phyloP scores from a whole-genome alignment of 2,113 vertebrate genomes.

The Carollia perspicillata region DNA sequence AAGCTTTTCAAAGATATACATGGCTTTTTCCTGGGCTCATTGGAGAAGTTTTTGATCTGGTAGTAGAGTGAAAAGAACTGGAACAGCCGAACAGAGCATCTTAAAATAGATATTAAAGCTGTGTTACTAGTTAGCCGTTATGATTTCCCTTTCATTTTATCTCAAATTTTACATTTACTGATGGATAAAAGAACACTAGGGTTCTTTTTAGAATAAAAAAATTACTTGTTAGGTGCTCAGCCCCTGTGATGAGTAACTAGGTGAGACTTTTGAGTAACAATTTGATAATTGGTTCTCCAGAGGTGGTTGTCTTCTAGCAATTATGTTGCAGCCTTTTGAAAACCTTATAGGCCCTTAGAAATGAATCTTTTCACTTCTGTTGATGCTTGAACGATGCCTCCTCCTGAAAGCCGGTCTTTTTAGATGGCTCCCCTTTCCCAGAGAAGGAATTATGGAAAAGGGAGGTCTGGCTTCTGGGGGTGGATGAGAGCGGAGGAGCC shows the following conservation, averaged over 20 bases:
- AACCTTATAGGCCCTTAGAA: neutral
- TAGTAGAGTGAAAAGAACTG: neutral
- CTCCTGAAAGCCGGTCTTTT: neutral
- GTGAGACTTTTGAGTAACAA: neutral
- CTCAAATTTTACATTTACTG: neutral
- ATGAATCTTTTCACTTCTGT: neutral
- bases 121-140: slow-evolving; percentile 3
- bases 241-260: neutral
- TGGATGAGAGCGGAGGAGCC: neutral
- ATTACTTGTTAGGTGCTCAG: neutral
- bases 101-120: slow-evolving; percentile 22
- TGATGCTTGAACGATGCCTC: neutral
- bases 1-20: neutral
- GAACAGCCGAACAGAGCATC: neutral
- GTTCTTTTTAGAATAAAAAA: neutral
- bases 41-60: neutral
- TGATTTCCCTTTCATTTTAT: slow-evolving; percentile 14
- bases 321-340: neutral
- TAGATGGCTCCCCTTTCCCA: neutral
- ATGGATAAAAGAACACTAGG: neutral
- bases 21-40: neutral
- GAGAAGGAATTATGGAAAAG: neutral
- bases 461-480: neutral
- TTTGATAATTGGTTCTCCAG: neutral
- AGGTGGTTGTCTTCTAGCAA: neutral